A percentile compares a stretch with the other conserved stretches of the same genome.
phyloP scores from a whole-genome alignment of 2,888 invertebrate species.

The Pedicia rivosa region DNA sequence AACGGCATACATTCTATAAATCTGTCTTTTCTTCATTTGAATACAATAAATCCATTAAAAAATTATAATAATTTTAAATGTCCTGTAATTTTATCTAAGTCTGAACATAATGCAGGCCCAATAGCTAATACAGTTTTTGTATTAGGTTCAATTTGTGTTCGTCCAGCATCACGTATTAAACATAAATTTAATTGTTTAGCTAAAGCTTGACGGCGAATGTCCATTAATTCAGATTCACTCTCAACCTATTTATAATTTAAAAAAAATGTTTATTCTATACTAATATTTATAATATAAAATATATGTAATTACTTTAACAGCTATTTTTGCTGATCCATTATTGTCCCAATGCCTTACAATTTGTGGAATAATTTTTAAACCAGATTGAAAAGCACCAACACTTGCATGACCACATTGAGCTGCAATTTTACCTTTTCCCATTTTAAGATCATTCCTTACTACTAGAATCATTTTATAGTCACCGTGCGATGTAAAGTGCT shows the following conservation, averaged over 20 bases:
- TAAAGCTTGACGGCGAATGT: conserved; percentile 52
- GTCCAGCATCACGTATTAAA: conserved; percentile 77
- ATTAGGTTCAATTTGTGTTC: conserved; percentile 82
- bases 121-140: conserved; percentile 81
- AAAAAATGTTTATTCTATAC: background rate
- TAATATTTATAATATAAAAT: too few species aligned
- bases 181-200: conserved; percentile 52
- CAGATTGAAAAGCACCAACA: conserved; percentile 66
- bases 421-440: conserved; percentile 91
- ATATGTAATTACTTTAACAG: conserved; percentile 43
- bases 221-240: conserved; percentile 52
- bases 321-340: conserved; percentile 75
- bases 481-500: conserved; percentile 23
- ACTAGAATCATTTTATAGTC: conserved; percentile 73
- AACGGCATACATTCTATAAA: too few species aligned
- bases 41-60: background rate
- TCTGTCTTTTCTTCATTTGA: too few species aligned
- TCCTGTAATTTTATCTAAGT: conserved; percentile 71
- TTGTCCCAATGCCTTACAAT: conserved; percentile 40
- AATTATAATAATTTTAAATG: conserved; percentile 68
- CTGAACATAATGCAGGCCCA: conserved; percentile 70
- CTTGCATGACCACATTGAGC: conserved; percentile 94
- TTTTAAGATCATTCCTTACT: conserved; percentile 77
- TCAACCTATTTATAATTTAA: conserved; percentile 34
- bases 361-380: conserved; percentile 41